Evolutionary conservation across 2,113 vertebrate genomes (phyloP), one percentile per base, ranked within the genome.

Genomic region (Channa maculata): DNA sequence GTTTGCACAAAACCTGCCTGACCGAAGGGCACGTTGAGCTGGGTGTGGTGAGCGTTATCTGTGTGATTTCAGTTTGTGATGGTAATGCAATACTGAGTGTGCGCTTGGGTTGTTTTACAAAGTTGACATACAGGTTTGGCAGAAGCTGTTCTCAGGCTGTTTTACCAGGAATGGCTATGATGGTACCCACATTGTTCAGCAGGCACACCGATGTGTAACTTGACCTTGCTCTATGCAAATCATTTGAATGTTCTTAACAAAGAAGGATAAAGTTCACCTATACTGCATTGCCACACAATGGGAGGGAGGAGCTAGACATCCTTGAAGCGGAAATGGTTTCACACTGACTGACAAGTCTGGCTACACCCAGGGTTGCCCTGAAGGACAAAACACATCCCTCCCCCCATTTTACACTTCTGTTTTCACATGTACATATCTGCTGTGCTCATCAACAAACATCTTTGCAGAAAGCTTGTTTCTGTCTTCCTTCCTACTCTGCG

Each of bases 261-360:
- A 89, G 71, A 52, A 34, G 79, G 77, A 89, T 89, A 90, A 89
- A 92, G 89, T 92, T 92, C 91, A 91, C 78, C 86, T 79, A 57
- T 62, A 36, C 68, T 49, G 34, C n/a, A 34, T 76, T 77, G 86
- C 80, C 67, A 80, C 88, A 92, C 88, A 93, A 89, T 82, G 65
- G 65, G 61, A 53, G 85, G 87, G 88, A 33, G 89, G 84, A 86
- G 85, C 80, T 87, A 93, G 90, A 89, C 89, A 64, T 84, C 86
- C 88, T 90, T 81, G 78, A 86, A 79, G 89, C 76, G 88, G 90
- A 92, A 92, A 89, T 77, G 75, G 71, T 90, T 86, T 90, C 84
- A 67, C 84, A 71, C 69, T 66, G 81, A 84, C 85, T 88, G 88
- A 84, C 86, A 85, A 54, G 76, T 84, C 81, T 75, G 77, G 71